phyloP scores from a whole-genome alignment of 2,113 vertebrate genomes.

The Progne subis region DNA sequence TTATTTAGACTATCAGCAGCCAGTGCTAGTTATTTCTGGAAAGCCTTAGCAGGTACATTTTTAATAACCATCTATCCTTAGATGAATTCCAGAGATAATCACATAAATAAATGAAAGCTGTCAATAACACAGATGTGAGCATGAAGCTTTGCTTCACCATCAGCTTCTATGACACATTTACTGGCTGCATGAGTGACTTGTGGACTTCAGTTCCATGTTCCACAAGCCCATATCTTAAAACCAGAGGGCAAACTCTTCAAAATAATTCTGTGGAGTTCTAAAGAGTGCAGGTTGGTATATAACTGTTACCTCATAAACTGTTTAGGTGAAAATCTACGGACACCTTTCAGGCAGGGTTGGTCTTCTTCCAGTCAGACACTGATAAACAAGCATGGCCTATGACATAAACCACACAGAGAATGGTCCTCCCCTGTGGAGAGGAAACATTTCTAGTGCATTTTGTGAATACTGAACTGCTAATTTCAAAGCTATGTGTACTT shows the following conservation, averaged over 20 bases:
- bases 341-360: not conserved
- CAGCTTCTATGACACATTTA: not conserved
- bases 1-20: not conserved
- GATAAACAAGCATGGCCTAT: not conserved
- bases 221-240: not conserved
- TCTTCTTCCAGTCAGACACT: fast-evolving
- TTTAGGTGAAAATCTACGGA: not conserved
- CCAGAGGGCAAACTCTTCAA: not conserved
- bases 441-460: not conserved
- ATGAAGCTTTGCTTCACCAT: not conserved
- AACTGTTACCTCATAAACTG: not conserved
- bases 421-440: not conserved
- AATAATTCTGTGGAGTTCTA: not conserved
- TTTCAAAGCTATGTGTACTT: not conserved
- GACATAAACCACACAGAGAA: not conserved
- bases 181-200: not conserved
- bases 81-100: not conserved
- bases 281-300: fast-evolving
- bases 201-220: not conserved
- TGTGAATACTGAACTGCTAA: not conserved
- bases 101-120: not conserved
- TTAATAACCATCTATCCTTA: not conserved
- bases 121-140: not conserved
- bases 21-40: not conserved
- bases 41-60: not conserved